Percentiles rank a stretch among this genome's conserved stretches.
Conservation (phyloP, 2,113 vertebrate species). For the Chelonoidis abingdonii region DNA sequence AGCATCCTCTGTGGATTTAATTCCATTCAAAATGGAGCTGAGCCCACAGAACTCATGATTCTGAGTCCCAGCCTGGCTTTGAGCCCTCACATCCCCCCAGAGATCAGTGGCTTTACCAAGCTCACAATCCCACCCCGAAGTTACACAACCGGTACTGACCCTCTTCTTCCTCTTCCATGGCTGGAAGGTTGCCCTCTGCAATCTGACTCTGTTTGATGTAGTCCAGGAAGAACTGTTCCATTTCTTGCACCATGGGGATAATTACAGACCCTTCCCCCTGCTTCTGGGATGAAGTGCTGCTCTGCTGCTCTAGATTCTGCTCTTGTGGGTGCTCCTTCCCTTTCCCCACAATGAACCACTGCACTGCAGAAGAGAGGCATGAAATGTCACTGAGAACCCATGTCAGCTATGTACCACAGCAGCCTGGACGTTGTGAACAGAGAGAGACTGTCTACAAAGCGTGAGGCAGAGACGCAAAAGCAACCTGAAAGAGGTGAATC, state of each 20-base stretch:
- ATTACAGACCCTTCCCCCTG: not conserved
- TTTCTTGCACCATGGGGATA: constrained; percentile 31
- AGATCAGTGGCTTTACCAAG: not conserved
- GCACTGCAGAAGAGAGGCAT: constrained; percentile 67
- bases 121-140: not conserved
- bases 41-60: constrained; percentile 31
- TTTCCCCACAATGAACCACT: constrained; percentile 81
- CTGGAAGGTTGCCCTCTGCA: constrained; percentile 83
- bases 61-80: not conserved
- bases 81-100: accelerated
- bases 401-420: not conserved
- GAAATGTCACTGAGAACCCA: not conserved
- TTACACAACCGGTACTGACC: not conserved
- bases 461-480: not conserved
- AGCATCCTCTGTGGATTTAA: constrained; percentile 15
- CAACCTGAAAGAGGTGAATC: not conserved
- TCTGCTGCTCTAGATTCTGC: not conserved
- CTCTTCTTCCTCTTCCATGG: constrained; percentile 73
- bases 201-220: constrained; percentile 86
- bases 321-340: not conserved
- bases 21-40: constrained; percentile 37
- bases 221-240: constrained; percentile 85
- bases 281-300: not conserved
- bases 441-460: not conserved
- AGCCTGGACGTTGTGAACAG: accelerated